Percentiles rank a stretch among this genome's conserved stretches.
Conservation (phyloP, 2,113 vertebrate genomes). For the Rhinolophus sinicus region DNA sequence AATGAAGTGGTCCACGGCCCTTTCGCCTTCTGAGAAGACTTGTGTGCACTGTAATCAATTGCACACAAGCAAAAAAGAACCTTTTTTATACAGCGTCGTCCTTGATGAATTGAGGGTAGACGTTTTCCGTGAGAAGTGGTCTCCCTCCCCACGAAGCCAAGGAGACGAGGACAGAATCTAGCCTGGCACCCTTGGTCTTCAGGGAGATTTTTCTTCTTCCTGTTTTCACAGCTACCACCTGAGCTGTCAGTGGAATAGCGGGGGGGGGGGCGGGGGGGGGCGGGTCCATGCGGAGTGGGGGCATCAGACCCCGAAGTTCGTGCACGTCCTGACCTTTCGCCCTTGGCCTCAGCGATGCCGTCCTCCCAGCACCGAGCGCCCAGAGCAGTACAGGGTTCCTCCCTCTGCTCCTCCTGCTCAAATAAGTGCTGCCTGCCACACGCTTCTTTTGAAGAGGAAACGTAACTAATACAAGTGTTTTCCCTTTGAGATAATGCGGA, state of each 20-base stretch:
- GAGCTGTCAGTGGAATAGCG: not conserved
- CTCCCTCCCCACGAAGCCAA: not conserved
- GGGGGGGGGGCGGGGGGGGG: too few species aligned
- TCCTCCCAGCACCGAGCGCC: not conserved
- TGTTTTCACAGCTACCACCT: not conserved
- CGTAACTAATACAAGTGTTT: not conserved
- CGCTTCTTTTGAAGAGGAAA: not conserved
- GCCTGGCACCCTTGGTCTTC: not conserved
- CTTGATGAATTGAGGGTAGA: not conserved
- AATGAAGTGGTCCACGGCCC: not conserved
- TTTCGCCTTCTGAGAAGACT: not conserved
- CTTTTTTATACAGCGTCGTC: rapidly evolving
- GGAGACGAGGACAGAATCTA: not conserved
- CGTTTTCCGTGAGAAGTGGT: not conserved
- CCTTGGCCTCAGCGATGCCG: not conserved
- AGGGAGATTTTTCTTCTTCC: not conserved
- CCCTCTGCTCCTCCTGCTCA: not conserved
- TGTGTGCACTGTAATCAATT: rapidly evolving
- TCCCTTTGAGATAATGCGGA: not conserved
- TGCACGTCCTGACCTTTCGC: not conserved
- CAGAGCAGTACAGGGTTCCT: rapidly evolving
- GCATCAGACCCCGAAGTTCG: not conserved
- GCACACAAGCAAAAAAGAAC: not conserved
- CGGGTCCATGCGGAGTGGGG: rapidly evolving
- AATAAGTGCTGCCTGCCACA: not conserved